Percentiles rank a stretch among this genome's conserved stretches.
Conservation (phyloP, 1,140 invertebrate genomes). For the Cotesia typhae region DNA sequence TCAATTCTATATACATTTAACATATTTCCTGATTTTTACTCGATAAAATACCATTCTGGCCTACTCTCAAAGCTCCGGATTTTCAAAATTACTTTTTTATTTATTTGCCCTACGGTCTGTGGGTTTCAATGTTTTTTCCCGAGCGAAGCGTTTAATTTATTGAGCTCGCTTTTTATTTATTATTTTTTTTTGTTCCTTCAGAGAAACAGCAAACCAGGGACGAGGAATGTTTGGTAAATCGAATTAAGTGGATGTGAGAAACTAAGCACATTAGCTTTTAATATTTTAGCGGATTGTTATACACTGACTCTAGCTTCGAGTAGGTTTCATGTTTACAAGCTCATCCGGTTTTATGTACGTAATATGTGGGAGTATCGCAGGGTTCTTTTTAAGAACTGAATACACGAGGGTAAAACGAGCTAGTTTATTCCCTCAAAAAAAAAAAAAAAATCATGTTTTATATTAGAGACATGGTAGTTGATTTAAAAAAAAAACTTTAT, state of each 20-base stretch:
- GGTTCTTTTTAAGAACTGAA: background rate
- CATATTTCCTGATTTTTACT: background rate
- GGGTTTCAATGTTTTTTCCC: background rate
- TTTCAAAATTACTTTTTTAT: no score
- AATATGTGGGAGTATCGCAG: background rate
- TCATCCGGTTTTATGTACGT: background rate
- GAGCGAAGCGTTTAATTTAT: no score
- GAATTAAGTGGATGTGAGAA: background rate
- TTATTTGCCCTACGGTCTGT: background rate
- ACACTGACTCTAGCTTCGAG: background rate
- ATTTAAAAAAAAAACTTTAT: no score
- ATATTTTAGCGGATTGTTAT: background rate
- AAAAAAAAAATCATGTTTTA: no score
- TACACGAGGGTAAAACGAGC: no score
- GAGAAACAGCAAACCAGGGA: no score
- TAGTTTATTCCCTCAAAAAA: no score
- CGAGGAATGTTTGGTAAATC: background rate
- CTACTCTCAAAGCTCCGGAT: background rate
- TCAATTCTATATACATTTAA: constrained; percentile 16
- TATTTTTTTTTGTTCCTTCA: no score
- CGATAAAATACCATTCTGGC: background rate
- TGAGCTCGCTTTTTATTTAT: no score
- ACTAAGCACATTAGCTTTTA: background rate
- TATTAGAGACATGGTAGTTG: no score
- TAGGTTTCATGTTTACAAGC: constrained; percentile 14